Percentiles rank a stretch among this genome's conserved stretches.
Evolutionary conservation across 2,113 vertebrate genomes (phyloP).

Genomic region (Platysteira castanea): DNA sequence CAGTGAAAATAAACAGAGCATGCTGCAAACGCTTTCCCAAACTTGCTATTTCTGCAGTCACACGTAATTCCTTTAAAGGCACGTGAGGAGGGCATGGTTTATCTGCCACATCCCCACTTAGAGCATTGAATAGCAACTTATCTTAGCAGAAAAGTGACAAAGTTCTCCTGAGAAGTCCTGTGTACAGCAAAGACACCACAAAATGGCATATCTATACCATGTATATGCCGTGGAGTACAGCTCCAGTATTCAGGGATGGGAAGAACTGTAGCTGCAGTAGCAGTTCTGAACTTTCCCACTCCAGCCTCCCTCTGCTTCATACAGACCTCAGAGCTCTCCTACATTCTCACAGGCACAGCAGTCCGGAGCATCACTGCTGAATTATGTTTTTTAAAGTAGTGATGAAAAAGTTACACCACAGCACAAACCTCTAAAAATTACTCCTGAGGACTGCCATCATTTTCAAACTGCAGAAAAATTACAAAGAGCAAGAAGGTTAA

Average conservation of each 20-base stretch:
- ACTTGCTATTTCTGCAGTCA: not conserved
- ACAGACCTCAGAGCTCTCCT: not conserved
- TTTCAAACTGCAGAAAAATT: not conserved
- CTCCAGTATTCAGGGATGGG: not conserved
- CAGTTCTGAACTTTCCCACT: not conserved
- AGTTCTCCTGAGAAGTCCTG: not conserved
- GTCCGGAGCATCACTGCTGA: not conserved
- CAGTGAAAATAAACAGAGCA: not conserved
- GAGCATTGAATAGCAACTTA: not conserved
- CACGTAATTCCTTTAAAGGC: not conserved
- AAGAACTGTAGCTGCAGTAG: not conserved
- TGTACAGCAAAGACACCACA: not conserved
- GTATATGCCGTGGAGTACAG: not conserved
- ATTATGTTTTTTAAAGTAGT: not conserved
- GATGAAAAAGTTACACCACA: not conserved
- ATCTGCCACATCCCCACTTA: not conserved
- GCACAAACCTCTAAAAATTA: not conserved
- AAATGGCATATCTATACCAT: not conserved
- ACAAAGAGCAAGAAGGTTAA: not conserved
- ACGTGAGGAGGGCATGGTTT: fast-evolving
- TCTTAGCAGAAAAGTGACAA: not conserved
- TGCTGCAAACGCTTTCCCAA: not conserved
- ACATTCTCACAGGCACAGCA: fast-evolving
- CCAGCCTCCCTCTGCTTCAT: not conserved
- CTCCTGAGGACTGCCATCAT: not conserved